phyloP scores from a whole-genome alignment of 2,113 vertebrate species.

The Pachycephala philippinensis region DNA sequence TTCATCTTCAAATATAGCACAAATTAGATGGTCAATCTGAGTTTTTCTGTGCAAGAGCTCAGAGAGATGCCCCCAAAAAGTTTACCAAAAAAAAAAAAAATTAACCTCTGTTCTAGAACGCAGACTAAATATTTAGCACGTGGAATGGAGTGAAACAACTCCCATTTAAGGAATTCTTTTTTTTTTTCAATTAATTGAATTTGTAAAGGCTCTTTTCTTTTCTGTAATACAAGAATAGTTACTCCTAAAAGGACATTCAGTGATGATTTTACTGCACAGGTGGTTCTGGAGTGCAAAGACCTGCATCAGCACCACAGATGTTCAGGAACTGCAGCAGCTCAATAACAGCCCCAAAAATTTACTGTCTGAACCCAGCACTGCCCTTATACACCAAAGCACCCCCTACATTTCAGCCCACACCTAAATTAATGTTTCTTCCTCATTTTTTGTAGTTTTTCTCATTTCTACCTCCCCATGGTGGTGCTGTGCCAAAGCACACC shows the following conservation, averaged over 20 bases:
- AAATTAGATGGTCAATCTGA: neutral
- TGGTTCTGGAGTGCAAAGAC: neutral
- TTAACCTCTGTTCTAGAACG: neutral
- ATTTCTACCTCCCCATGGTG: neutral
- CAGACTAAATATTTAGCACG: neutral
- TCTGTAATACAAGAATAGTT: neutral
- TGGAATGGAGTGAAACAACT: fast-evolving
- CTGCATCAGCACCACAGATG: fast-evolving
- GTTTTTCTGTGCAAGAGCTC: neutral
- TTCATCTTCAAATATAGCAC: neutral
- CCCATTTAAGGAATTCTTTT: neutral
- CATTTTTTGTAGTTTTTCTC: neutral
- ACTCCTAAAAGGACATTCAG: neutral
- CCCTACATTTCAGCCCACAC: fast-evolving
- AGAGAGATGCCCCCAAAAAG: fast-evolving
- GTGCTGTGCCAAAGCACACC: neutral
- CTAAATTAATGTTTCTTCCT: neutral
- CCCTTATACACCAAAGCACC: neutral
- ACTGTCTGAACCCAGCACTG: neutral
- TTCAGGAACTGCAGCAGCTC: neutral
- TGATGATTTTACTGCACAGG: neutral
- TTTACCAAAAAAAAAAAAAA: neutral
- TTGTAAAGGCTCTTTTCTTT: neutral
- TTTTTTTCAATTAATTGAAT: neutral
- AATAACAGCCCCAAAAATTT: neutral